Percentiles rank a stretch among this genome's conserved stretches.
phyloP scores from a whole-genome alignment of 1,140 invertebrate genomes.

The Battus philenor region DNA sequence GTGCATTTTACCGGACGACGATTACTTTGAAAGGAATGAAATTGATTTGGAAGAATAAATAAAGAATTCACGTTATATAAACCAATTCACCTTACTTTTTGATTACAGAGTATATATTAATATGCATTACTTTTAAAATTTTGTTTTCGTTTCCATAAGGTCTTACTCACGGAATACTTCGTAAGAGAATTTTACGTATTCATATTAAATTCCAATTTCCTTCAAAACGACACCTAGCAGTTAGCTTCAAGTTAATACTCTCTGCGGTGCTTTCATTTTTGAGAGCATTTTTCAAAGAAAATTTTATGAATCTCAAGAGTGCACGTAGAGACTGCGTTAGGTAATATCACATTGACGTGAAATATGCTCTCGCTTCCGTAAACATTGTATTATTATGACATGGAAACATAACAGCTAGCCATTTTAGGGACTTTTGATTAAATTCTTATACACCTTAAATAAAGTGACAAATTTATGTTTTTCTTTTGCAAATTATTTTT shows the following conservation, averaged over 20 bases:
- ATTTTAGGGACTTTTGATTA: no score
- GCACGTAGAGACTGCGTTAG: conserved; percentile 10
- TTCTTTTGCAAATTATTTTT: not conserved
- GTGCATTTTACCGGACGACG: no score
- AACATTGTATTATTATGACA: conserved; percentile 6
- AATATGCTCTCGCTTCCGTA: conserved; percentile 5
- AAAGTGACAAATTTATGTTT: not conserved
- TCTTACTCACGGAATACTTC: no score
- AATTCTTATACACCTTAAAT: conserved; percentile 1
- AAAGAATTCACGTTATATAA: no score
- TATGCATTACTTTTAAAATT: no score
- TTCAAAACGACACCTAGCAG: conserved; percentile 8
- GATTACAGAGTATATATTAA: no score
- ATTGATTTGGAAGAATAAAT: no score
- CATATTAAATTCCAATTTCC: conserved; percentile 12
- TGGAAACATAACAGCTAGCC: not conserved
- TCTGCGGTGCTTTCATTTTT: conserved; percentile 13
- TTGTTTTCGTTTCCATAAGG: no score
- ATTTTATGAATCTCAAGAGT: conserved; percentile 17
- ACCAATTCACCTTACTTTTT: no score
- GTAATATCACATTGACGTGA: conserved; percentile 11
- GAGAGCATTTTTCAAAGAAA: conserved; percentile 11
- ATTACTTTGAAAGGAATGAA: no score
- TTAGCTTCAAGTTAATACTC: conserved; percentile 5
- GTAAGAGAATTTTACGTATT: conserved; percentile 2